phyloP scores from a whole-genome alignment of 2,797 vertebrate genomes.

The Prionace glauca region DNA sequence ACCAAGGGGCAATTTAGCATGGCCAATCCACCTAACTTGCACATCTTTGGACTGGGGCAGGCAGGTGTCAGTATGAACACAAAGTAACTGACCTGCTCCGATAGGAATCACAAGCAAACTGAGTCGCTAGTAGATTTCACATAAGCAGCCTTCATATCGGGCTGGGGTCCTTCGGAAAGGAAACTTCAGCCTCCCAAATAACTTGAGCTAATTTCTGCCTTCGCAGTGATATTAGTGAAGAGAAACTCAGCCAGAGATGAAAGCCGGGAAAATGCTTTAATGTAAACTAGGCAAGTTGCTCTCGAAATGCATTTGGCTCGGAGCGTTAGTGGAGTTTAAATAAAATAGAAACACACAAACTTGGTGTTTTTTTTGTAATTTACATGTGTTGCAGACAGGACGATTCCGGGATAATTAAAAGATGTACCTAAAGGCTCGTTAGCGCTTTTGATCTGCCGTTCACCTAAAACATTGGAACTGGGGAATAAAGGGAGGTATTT shows the following conservation, averaged over 20 bases:
- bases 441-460: background rate
- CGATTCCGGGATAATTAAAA: background rate
- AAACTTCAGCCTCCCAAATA: background rate
- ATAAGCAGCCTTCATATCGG: background rate
- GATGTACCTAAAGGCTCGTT: background rate
- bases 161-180: background rate
- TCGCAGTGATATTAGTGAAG: background rate
- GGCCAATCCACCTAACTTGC: too few relatives aligned
- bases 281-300: background rate
- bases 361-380: background rate
- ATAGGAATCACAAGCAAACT: background rate
- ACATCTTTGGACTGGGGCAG: background rate
- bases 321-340: background rate
- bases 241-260: background rate
- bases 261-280: background rate
- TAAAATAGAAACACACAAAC: background rate
- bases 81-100: background rate
- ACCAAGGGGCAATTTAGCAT: too few relatives aligned
- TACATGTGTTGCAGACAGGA: background rate
- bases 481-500: background rate
- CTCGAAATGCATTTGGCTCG: background rate
- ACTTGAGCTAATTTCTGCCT: background rate
- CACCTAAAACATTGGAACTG: background rate
- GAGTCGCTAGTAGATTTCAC: too few relatives aligned
- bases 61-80: background rate